Evolutionary conservation across 2,888 invertebrate species (phyloP), one percentile per base, ranked within the genome.

Genomic region (Caradrina clavipalpis): DNA sequence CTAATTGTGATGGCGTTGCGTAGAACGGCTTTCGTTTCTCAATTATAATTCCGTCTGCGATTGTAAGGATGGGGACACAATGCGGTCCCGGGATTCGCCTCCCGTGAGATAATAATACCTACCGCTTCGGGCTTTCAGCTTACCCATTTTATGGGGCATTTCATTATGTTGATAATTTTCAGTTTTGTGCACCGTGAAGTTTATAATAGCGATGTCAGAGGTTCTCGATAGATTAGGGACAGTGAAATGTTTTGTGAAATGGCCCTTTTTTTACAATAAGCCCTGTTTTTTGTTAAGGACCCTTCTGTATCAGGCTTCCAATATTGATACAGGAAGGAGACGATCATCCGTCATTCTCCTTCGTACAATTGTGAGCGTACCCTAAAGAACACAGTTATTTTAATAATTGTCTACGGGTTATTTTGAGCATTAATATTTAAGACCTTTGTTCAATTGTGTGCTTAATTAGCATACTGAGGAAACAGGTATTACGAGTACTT

Each of bases 1-100:
- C 80, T 83, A 83, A 83, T 83, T 83, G 84, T 82, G 84, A 83
- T 84, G 75, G 71, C 69, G 80, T 75, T 73, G 83, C 82, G 77
- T 76, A 82, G 61, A 84, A 79, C 73, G 71, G 81, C 70, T 73
- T 82, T 79, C 73, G 73, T 77, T 80, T 72, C 83, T 77, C 83
- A 86, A 87, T 88, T 88, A 86, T 87, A 86, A 88, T 87, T 88
- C 86, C 77, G 86, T 85, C 83, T 84, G 86, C 85, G 84, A 84
- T 79, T 85, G 81, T 87, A 73, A 82, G 84, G 85, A 76, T 82
- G 61, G 62, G 75, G 67, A 73, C 78, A 88, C 86, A 88, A 88
- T 86, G 73, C 82, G 71, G 75, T 71, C 26, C 61, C 62, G 66
- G 71, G 75, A 66, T 79, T 77, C 72, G 73, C 73, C 70, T 68